phyloP scores from a whole-genome alignment of 2,797 vertebrate genomes.

The Sebastolobus alascanus region DNA sequence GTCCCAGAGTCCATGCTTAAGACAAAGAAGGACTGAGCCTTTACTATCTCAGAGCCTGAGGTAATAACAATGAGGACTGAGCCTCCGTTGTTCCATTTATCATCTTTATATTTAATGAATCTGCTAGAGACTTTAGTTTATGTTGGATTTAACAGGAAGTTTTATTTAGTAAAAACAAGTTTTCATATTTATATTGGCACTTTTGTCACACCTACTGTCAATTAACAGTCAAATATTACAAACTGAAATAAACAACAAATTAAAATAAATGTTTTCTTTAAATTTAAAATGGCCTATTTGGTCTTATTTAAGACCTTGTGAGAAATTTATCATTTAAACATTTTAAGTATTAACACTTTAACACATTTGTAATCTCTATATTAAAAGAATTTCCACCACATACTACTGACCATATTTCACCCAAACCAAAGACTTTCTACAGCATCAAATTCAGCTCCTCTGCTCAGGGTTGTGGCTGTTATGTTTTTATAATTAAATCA shows the following conservation, averaged over 20 bases:
- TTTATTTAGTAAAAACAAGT: conserved; percentile 37
- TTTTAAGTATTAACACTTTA: not conserved
- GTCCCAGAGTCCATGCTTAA: not conserved
- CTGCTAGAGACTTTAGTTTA: not conserved
- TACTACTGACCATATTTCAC: not conserved
- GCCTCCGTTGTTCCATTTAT: not conserved
- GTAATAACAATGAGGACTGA: not conserved
- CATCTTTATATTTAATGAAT: not conserved
- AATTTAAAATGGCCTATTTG: not conserved
- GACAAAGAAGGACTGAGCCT: not conserved
- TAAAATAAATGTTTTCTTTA: too few species aligned
- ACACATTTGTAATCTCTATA: not conserved
- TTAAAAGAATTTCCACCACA: not conserved
- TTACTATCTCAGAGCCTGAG: not conserved
- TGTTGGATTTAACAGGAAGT: not conserved
- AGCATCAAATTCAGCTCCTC: not conserved
- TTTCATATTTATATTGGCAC: not conserved
- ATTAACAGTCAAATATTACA: not conserved
- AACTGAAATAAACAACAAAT: not conserved
- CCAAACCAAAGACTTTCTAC: not conserved
- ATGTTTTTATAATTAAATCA: not conserved
- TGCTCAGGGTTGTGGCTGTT: not conserved
- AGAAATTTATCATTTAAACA: not conserved
- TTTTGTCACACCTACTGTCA: not conserved
- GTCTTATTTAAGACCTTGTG: not conserved